Evolutionary conservation across 92 coral and sea anemone genomes (phyloP).

Genomic region (Bergia sp.): DNA sequence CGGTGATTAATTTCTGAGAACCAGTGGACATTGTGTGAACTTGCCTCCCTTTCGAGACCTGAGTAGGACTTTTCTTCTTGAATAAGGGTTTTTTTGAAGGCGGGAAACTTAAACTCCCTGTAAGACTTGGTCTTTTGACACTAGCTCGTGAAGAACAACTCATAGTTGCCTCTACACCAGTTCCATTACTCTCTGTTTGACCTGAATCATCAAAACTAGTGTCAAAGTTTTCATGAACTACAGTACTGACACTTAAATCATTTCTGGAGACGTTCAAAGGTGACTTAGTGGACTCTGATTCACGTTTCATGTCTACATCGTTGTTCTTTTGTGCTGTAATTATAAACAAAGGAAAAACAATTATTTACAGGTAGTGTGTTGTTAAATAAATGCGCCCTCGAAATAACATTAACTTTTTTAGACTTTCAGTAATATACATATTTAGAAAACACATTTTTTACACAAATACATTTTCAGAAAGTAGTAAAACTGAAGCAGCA

Average conservation of each 20-base stretch:
- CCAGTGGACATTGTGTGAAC: not conserved
- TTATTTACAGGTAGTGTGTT: not conserved
- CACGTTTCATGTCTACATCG: no score
- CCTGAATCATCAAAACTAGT: not conserved
- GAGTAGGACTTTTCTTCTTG: slow-evolving; percentile 15
- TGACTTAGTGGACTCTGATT: not conserved
- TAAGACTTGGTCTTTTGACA: not conserved
- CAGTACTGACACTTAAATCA: not conserved
- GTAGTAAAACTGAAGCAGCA: no score
- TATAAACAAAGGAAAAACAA: not conserved
- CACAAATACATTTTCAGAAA: no score
- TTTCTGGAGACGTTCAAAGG: not conserved
- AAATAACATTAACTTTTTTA: no score
- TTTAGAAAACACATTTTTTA: no score
- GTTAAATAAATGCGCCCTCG: no score
- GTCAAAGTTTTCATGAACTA: not conserved
- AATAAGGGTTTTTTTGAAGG: slow-evolving; percentile 19
- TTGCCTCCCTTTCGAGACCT: not conserved
- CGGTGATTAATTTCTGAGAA: slow-evolving; percentile 1
- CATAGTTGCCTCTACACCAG: not conserved
- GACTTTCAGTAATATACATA: no score
- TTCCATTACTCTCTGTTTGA: not conserved
- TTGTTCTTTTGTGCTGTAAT: not conserved
- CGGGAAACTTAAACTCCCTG: not conserved
- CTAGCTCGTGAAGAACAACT: not conserved